Base-by-base conservation (phyloP, 2,888 invertebrate species). In the Xylota sylvarum region DNA sequence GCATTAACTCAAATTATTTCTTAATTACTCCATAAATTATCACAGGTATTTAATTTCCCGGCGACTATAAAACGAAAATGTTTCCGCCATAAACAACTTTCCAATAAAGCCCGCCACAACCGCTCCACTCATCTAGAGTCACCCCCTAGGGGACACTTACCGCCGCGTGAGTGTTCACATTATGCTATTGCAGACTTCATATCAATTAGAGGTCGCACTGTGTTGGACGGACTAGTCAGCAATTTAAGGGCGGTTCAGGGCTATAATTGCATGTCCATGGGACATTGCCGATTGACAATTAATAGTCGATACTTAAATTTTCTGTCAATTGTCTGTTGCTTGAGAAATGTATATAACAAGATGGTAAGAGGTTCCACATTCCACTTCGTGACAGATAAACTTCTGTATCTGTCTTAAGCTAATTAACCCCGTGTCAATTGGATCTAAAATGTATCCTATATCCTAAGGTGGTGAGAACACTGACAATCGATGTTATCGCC, bases 11-110 rank as follows among this genome's bases (percentile, higher is more conserved):
- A 73, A 79, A 83, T 83, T 79, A 79, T 79, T 67, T 48, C 83
- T 73, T 79, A 83, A 83, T 83, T 83, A 55, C 79, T 55, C 43
- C 55, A 79, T 83, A 79, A 83, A 83, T 79, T 83, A 70, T 79
- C 83, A 72, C 83, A 83, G 83, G 79, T 79, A 83, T 83, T 83
- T 79, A 73, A 79, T 79, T 79, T 62, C 43, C 62, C 67, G 37
- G 64, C 46, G 79, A 72, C 58, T 78, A 78, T 79, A 73, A 67
- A 72, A 73, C 55, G 62, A 73, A 83, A 83, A 72, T 48, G 83
- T 62, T 83, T 69, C 46, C 55, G 62, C 79, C 60, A 69, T 83
- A 79, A 83, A 78, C 79, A 83, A 78, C 19, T 78, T 83, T 78
- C 52, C 72, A 72, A 83, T 76, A 76, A 76, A 65, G 19, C n/a